These are phyloP conservation scores for Polypedilum vanderplanki DNA, from an alignment of 1,140 invertebrate genomes.

Conservation along the genomic window DNA sequence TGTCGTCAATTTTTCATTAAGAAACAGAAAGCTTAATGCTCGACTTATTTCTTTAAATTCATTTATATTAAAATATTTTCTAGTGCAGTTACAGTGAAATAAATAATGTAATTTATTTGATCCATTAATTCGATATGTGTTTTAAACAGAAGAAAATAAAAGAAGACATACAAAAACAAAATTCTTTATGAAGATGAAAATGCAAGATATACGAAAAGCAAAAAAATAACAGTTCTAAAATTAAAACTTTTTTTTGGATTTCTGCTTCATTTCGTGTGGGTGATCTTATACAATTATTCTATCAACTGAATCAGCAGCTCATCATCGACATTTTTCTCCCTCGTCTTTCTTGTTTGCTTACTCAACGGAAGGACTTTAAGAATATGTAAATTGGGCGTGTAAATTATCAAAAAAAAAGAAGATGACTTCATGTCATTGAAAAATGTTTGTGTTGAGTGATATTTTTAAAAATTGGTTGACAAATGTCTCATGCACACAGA, in stretches of 20 bases:
- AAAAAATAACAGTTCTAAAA: not conserved
- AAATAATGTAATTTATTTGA: no score
- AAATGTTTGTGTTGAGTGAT: not conserved
- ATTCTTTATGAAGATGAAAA: no score
- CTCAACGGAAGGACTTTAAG: not conserved
- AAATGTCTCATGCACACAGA: no score
- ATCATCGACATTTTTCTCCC: not conserved
- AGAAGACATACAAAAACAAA: no score
- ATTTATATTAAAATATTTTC: no score
- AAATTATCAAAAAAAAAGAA: constrained; percentile 2
- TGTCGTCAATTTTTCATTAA: no score
- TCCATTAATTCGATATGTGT: no score
- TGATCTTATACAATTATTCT: not conserved
- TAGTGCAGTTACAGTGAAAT: no score
- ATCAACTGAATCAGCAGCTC: not conserved
- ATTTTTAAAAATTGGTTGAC: not conserved
- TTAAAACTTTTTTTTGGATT: not conserved
- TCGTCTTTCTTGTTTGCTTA: not conserved
- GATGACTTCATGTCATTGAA: not conserved
- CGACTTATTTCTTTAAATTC: no score
- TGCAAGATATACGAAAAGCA: not conserved
- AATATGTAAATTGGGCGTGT: constrained; percentile 10
- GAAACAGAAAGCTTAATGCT: no score
- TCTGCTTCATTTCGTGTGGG: not conserved
- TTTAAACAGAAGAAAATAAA: no score